Evolutionary conservation across 2,113 vertebrate species (phyloP).

Genomic region (Empidonax traillii): DNA sequence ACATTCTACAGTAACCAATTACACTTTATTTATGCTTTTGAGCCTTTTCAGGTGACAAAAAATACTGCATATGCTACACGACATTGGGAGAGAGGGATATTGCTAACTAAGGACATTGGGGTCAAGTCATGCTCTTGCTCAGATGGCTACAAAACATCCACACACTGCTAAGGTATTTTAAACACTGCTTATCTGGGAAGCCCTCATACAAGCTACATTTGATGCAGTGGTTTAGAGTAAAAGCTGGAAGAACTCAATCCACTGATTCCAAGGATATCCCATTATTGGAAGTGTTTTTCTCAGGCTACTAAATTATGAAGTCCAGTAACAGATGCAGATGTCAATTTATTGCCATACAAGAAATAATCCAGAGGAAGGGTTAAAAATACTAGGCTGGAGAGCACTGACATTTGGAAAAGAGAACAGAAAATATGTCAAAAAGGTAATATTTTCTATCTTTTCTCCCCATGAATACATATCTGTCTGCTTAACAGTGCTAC

Average conservation of each 20-base stretch:
- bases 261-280: not conserved
- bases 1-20: not conserved
- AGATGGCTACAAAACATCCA: not conserved
- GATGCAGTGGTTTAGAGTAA: not conserved
- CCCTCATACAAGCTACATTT: not conserved
- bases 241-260: not conserved
- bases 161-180: not conserved
- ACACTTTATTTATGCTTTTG: not conserved
- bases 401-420: not conserved
- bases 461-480: not conserved
- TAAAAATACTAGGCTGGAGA: not conserved
- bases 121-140: not conserved
- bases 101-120: not conserved
- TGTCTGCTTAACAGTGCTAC: not conserved
- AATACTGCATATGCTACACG: not conserved
- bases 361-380: not conserved
- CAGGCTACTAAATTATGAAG: not conserved
- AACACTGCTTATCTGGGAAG: not conserved
- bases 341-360: not conserved
- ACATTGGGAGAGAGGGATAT: not conserved
- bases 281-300: not conserved
- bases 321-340: not conserved
- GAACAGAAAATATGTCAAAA: not conserved
- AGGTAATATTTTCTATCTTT: not conserved
- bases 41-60: not conserved